phyloP scores from a whole-genome alignment of 2,888 invertebrate species.

The Chromoteleia sp. region DNA sequence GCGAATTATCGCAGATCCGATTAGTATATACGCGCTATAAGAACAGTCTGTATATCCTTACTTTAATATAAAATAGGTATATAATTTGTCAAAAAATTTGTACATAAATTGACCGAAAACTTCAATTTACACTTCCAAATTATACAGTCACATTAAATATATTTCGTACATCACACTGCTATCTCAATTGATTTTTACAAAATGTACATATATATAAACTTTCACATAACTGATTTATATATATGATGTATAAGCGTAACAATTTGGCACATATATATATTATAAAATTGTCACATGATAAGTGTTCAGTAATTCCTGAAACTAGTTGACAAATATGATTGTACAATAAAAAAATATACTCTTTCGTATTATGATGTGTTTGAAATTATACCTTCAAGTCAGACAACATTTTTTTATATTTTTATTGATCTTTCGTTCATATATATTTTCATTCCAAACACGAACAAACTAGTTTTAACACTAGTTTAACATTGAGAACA shows the following conservation, averaged over 20 bases:
- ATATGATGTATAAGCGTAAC: not conserved
- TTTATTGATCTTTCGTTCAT: not conserved
- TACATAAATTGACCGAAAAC: too few relatives aligned
- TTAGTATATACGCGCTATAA: too few relatives aligned
- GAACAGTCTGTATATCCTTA: too few relatives aligned
- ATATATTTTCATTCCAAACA: not conserved
- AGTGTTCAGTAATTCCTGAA: not conserved
- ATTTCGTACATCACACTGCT: not conserved
- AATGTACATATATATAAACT: conserved; percentile 23
- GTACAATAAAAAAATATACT: not conserved
- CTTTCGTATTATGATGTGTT: too few relatives aligned
- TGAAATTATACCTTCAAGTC: not conserved
- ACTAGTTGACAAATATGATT: too few relatives aligned
- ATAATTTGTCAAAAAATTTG: too few relatives aligned
- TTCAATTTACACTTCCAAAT: not conserved
- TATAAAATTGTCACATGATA: not conserved
- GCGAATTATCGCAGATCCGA: too few relatives aligned
- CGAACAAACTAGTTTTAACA: not conserved
- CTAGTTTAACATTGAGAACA: conserved; percentile 4
- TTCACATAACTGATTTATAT: conserved; percentile 3
- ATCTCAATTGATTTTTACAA: not conserved
- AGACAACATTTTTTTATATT: conserved; percentile 2
- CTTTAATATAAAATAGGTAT: too few relatives aligned
- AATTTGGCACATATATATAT: not conserved
- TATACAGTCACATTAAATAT: not conserved